These are phyloP conservation scores for Cebus imitator DNA, from an alignment of 2,113 vertebrate genomes.

Conservation along the genomic window DNA sequence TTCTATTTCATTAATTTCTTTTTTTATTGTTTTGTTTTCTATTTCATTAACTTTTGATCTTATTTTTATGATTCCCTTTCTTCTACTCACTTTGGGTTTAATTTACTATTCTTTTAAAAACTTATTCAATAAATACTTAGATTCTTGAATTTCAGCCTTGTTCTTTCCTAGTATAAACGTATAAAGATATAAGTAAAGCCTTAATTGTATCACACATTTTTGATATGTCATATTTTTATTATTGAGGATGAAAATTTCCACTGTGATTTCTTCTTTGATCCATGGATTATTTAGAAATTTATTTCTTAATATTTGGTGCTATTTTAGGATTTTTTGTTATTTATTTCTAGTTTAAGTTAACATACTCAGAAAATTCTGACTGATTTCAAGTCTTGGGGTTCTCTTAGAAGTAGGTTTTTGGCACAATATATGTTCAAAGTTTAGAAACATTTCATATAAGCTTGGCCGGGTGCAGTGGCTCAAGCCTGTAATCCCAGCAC, in stretches of 20 bases:
- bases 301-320: background rate
- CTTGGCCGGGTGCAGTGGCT: background rate
- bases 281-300: background rate
- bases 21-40: background rate
- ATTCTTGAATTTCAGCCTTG: background rate
- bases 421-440: background rate
- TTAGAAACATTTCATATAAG: background rate
- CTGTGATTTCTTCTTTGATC: constrained; percentile 43
- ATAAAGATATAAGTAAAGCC: background rate
- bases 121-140: constrained; percentile 26
- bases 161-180: background rate
- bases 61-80: constrained; percentile 32
- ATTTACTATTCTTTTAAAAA: constrained; percentile 45
- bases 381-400: background rate
- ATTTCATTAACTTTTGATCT: constrained; percentile 41
- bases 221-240: background rate
- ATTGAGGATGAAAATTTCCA: background rate
- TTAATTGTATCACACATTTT: background rate
- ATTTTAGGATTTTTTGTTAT: background rate
- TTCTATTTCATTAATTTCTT: constrained; percentile 45
- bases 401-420: constrained; percentile 16
- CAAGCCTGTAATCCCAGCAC: too few relatives aligned
- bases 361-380: background rate
- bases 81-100: constrained; percentile 34
- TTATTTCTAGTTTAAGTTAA: background rate